phyloP scores from a whole-genome alignment of 2,888 invertebrate species.

The Scrobipalpa atriplicella region DNA sequence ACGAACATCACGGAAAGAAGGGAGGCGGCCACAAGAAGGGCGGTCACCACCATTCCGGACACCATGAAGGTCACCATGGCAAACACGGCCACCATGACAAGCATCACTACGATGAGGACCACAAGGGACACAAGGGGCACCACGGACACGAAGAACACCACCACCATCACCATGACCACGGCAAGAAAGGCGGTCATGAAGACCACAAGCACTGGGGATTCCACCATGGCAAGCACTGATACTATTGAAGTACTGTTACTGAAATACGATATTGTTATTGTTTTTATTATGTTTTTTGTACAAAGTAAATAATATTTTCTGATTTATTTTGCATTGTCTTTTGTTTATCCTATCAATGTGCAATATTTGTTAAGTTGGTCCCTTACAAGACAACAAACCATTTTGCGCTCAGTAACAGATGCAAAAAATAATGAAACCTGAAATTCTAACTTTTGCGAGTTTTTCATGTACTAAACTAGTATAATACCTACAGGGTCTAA shows the following conservation, averaged over 20 bases:
- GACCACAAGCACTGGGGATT: conserved; percentile 89
- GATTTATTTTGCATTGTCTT: not conserved
- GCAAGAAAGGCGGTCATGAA: conserved; percentile 89
- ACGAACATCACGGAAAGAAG: conserved; percentile 88
- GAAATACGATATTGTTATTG: conserved; percentile 66
- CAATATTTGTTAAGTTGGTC: no score
- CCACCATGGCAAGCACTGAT: conserved; percentile 80
- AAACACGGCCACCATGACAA: conserved; percentile 91
- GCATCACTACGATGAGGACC: conserved; percentile 90
- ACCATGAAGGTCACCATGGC: conserved; percentile 90
- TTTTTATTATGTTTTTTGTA: conserved; percentile 61
- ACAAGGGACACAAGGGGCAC: conserved; percentile 91
- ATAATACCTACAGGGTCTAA: no score
- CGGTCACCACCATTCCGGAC: conserved; percentile 88
- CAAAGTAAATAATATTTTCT: conserved; percentile 46
- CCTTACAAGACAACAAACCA: no score
- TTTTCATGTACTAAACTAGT: no score
- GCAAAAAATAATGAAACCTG: no score
- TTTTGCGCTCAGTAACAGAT: no score
- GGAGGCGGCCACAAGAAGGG: conserved; percentile 92
- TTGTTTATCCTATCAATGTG: no score
- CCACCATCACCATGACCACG: conserved; percentile 88
- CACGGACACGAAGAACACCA: conserved; percentile 90
- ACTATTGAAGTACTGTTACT: conserved; percentile 41
- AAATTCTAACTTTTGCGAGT: no score